phyloP scores from a whole-genome alignment of 2,113 vertebrate species.

The Protomyctophum bolini region DNA sequence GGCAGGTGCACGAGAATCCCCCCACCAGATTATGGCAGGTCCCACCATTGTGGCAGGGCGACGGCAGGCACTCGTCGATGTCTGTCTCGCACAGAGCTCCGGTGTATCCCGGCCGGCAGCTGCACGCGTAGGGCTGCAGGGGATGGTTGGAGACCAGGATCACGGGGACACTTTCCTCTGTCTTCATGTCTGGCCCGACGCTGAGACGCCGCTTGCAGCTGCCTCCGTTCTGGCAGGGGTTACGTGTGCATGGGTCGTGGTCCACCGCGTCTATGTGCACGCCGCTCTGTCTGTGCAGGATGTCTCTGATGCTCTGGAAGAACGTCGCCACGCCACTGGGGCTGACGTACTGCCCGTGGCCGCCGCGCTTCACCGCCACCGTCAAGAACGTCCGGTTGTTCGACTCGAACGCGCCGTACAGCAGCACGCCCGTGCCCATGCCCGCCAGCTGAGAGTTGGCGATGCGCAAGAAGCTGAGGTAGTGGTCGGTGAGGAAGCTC shows the following conservation, averaged over 20 bases:
- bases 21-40: constrained; percentile 95
- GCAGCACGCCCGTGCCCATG: constrained; percentile 88
- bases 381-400: constrained; percentile 90
- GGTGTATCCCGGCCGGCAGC: constrained; percentile 88
- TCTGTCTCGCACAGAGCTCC: constrained; percentile 89
- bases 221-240: constrained; percentile 92
- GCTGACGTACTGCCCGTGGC: constrained; percentile 88
- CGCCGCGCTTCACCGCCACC: constrained; percentile 86
- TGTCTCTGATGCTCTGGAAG: constrained; percentile 95
- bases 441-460: constrained; percentile 90
- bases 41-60: constrained; percentile 93
- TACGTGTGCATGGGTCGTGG: constrained; percentile 88
- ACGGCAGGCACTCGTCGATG: constrained; percentile 91
- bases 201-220: constrained; percentile 88
- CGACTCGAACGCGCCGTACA: constrained; percentile 88
- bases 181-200: constrained; percentile 79
- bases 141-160: constrained; percentile 88
- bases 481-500: constrained; percentile 91
- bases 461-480: constrained; percentile 91
- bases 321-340: constrained; percentile 94
- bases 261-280: constrained; percentile 91
- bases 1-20: constrained; percentile 93
- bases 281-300: constrained; percentile 90
- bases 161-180: constrained; percentile 87
- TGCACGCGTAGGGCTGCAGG: constrained; percentile 88